Evolutionary conservation across 2,797 vertebrate genomes (phyloP), one percentile per base, ranked within the genome.

Genomic region (Ciconia nigra): DNA sequence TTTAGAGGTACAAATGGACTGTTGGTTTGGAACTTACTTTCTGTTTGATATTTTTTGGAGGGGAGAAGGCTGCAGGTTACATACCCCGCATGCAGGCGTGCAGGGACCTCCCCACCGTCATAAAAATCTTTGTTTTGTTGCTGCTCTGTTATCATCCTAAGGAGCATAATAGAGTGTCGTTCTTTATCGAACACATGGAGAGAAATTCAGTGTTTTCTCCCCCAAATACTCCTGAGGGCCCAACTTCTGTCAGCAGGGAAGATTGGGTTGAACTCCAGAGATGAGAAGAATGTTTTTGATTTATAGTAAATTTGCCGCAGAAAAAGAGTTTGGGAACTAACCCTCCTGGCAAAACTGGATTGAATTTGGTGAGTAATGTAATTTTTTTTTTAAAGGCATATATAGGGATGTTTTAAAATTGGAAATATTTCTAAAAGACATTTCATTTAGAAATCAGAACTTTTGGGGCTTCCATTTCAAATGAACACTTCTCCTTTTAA

Each of bases 1-100:
- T 72, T 79, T 18, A 3, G 69, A 37, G 39, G 8, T 9, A 19
- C 5, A 0, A 2, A 10, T 13, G n/a, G 37, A 63, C 33, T 69
- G 15, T 51, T 71, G 37, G 8, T 74, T 74, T 67, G 35, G 52
- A 21, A 4, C 25, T 66, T 39, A 9, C 19, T 25, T 35, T 67
- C 79, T 83, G 20, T 31, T 11, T 7, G 41, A 35, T 67, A 0
- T 18, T 39, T 67, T 80, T 29, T 65, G 54, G 52, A 78, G 16
- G 7, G 33, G 11, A 80, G 42, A 42, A 66, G 29, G 39, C n/a
- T 93, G 77, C 41, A 52, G 76, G 46, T 81, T 69, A 49, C 44
- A 9, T 11, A 49, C 3, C 31, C 46, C 6, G 2, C 2, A 13
- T 1, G 1, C 18, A 14, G 49, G 4, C 2, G 0, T 70, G 35